phyloP scores from a whole-genome alignment of 2,888 invertebrate species.

The Drosophila maculinotata region DNA sequence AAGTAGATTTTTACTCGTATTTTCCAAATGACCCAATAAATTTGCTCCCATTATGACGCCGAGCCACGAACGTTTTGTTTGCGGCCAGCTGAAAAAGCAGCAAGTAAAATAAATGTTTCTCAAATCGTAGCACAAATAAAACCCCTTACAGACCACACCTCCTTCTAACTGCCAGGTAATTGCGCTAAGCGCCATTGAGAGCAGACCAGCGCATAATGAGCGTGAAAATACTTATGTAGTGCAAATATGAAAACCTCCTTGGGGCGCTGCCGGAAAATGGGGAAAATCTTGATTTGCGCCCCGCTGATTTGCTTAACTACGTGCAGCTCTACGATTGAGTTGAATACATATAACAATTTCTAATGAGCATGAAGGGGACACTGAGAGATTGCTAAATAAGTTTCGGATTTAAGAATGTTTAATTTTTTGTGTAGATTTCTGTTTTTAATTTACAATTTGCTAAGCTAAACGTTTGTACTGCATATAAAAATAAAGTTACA shows the following conservation, averaged over 20 bases:
- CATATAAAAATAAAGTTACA: too few relatives aligned
- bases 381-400: background rate
- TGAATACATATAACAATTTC: slow-evolving; percentile 20
- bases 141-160: slow-evolving; percentile 11
- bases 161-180: slow-evolving; percentile 64
- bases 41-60: slow-evolving; percentile 80
- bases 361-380: slow-evolving; percentile 23
- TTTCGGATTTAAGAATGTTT: background rate
- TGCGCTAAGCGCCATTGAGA: slow-evolving; percentile 68
- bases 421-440: background rate
- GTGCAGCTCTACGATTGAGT: slow-evolving; percentile 5
- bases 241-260: slow-evolving; percentile 67
- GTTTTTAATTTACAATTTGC: too few relatives aligned
- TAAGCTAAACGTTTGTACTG: too few relatives aligned
- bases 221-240: slow-evolving; percentile 70
- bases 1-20: slow-evolving; percentile 71
- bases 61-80: slow-evolving; percentile 73
- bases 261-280: slow-evolving; percentile 20
- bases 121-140: slow-evolving; percentile 55
- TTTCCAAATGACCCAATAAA: slow-evolving; percentile 80
- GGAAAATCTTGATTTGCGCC: slow-evolving; percentile 50
- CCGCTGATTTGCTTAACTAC: slow-evolving; percentile 33
- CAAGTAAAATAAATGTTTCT: slow-evolving; percentile 71
- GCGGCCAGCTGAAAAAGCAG: slow-evolving; percentile 60
- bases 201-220: slow-evolving; percentile 70